phyloP scores from a whole-genome alignment of 2,888 invertebrate genomes.

The Ashinkailepas kermadecensis region DNA sequence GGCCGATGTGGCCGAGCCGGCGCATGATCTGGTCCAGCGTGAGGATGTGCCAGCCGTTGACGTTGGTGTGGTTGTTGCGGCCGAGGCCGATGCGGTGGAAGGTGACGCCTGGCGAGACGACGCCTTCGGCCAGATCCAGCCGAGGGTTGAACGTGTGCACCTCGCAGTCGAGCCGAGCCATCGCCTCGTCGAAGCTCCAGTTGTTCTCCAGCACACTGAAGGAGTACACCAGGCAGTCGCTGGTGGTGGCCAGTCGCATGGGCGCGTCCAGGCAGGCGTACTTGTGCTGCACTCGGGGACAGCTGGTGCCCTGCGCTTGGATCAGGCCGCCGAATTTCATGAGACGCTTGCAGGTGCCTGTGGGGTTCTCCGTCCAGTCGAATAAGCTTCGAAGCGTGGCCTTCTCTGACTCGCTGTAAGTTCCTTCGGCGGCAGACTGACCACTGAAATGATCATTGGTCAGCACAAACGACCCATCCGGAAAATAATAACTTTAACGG shows the following conservation, averaged over 20 bases:
- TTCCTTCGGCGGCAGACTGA: too few species aligned
- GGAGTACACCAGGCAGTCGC: slow-evolving; percentile 26
- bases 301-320: background rate
- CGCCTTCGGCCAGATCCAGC: background rate
- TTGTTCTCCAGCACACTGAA: slow-evolving; percentile 31
- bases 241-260: background rate
- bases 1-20: slow-evolving; percentile 31
- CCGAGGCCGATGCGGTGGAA: background rate
- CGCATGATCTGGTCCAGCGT: background rate
- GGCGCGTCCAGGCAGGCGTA: background rate
- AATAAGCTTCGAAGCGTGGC: background rate
- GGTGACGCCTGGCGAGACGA: background rate
- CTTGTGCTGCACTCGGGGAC: background rate
- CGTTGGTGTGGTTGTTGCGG: slow-evolving; percentile 7
- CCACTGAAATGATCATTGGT: too few species aligned
- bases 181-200: slow-evolving; percentile 34
- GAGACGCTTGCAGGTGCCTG: background rate
- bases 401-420: too few species aligned
- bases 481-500: too few species aligned
- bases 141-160: slow-evolving; percentile 41
- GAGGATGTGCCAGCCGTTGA: background rate
- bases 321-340: background rate
- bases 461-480: too few species aligned
- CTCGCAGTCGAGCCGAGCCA: slow-evolving; percentile 36
- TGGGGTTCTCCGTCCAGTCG: background rate